Evolutionary conservation across 2,888 invertebrate genomes (phyloP).

Genomic region (Leptopterna dolabrata): DNA sequence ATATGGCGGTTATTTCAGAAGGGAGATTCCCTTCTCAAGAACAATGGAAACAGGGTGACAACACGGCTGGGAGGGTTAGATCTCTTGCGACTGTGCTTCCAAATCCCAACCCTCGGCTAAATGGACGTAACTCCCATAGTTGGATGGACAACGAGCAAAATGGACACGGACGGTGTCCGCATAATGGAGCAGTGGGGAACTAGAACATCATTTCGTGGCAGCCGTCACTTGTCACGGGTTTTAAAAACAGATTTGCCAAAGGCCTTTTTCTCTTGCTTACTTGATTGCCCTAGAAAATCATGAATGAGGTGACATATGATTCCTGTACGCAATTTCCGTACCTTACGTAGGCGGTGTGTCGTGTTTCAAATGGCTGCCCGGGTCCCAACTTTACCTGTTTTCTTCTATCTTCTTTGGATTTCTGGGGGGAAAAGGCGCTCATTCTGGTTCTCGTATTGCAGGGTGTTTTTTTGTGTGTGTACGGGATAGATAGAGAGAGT

Average conservation of each 20-base stretch:
- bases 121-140: background rate
- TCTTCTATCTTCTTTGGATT: background rate
- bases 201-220: background rate
- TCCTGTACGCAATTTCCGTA: slow-evolving; percentile 10
- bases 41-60: slow-evolving; percentile 7
- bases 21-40: background rate
- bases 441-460: background rate
- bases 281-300: background rate
- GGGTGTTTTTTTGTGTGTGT: background rate
- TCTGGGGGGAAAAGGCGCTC: background rate
- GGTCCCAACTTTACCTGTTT: background rate
- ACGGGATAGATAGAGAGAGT: no score
- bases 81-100: background rate
- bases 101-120: background rate
- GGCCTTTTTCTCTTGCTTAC: background rate
- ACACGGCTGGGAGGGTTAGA: background rate
- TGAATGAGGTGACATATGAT: background rate
- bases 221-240: background rate
- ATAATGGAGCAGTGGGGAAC: background rate
- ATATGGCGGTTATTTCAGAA: background rate
- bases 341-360: background rate
- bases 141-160: background rate
- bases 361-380: background rate
- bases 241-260: background rate
- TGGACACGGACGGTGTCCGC: background rate